Evolutionary conservation across 2,888 invertebrate genomes (phyloP), one percentile per base, ranked within the genome.

Genomic region (Oscheius sp.): DNA sequence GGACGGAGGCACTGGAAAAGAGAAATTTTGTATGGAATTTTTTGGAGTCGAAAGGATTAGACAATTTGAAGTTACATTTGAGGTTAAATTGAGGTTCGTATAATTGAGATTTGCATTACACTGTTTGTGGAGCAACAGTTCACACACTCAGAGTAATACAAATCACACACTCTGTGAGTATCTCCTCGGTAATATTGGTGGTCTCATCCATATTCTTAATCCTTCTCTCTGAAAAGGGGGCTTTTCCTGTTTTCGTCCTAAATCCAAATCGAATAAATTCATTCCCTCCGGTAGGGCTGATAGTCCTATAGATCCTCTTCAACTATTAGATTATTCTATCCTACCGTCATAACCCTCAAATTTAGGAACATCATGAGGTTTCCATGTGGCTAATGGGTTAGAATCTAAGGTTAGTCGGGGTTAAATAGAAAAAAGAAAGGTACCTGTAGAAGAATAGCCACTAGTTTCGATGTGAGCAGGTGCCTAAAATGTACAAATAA

Each of bases 271-370:
- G 12, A 24, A 49, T 14, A 49, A 24, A 20, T 32, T 32, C n/a
- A 17, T 12, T 17, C 33, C 54, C 14, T 54, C 20, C 12, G 54
- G 54, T 17, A 54, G 28, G 12, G 54, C 33, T 9, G 54, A 54
- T 2, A 54, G 54, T 6, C 54, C 54, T 54, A 54, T 47, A 47
- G 22, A 9, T 20, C 24, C 24, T 24, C 8, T 6, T 12, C 24
- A 6, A 47, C 22, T 47, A 4, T 20, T 47, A 3, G 3, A 47
- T 5, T 22, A 41, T 6, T 17, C 20, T 17, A 41, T 17, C 17
- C 47, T 54, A 59, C 59, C 59, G 30, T 59, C 59, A 44, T 59
- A 59, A 17, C 44, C 44, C n/a, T 59, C 59, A 44, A 59, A 59
- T 26, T 41, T 22, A 6, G 28, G 22, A 20, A 59, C 59, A 22